A percentile compares a stretch with the other conserved stretches of the same genome.
Conservation (phyloP, 2,888 invertebrate species). For the Orthosia gracilis region DNA sequence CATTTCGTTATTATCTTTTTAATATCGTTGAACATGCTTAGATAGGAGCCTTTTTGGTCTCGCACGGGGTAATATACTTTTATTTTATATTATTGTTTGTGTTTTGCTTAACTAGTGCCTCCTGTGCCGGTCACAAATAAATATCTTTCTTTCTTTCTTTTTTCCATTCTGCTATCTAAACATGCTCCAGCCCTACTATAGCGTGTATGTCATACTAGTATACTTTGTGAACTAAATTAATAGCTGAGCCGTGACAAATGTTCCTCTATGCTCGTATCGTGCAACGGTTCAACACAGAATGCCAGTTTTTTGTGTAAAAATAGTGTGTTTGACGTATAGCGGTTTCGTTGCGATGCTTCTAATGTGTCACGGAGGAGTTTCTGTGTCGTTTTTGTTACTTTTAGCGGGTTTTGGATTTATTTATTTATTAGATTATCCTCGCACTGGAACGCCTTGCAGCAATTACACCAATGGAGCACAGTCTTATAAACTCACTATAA, state of each 20-base stretch:
- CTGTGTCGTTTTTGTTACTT: constrained; percentile 33
- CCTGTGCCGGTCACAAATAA: too few relatives aligned
- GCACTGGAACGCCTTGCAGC: too few relatives aligned
- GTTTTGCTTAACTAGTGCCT: too few relatives aligned
- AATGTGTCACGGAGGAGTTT: constrained; percentile 40
- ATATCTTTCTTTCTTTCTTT: too few relatives aligned
- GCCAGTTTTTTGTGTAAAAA: constrained; percentile 56
- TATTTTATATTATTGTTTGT: too few relatives aligned
- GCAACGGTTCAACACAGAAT: constrained; percentile 55
- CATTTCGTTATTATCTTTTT: too few relatives aligned
- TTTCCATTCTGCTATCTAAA: neutral
- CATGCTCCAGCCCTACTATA: constrained; percentile 46
- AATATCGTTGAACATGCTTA: too few relatives aligned
- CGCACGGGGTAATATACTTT: too few relatives aligned
- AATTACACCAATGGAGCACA: too few relatives aligned
- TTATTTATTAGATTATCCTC: too few relatives aligned
- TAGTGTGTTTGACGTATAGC: constrained; percentile 57
- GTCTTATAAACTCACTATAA: too few relatives aligned
- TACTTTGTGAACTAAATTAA: constrained; percentile 70
- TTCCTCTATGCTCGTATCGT: constrained; percentile 62
- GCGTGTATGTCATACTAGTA: constrained; percentile 61
- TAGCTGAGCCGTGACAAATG: constrained; percentile 71
- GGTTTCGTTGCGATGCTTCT: constrained; percentile 39
- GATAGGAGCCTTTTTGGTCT: too few relatives aligned
- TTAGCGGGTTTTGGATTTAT: constrained; percentile 7